These are phyloP conservation scores for Dolomedes plantarius DNA, from an alignment of 2,888 invertebrate species.

Conservation along the genomic window DNA sequence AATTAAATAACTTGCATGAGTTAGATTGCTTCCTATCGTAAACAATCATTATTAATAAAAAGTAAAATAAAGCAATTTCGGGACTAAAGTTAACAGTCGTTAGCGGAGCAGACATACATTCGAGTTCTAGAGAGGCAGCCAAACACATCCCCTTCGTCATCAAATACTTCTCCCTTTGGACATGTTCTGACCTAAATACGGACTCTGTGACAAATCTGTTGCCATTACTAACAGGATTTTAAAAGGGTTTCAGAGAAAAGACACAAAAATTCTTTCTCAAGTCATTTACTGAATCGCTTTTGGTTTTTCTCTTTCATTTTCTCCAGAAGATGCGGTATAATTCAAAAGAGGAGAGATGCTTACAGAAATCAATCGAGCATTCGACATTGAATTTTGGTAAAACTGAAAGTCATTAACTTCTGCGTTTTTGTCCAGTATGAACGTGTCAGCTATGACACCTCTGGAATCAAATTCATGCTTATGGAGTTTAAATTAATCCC, in stretches of 20 bases:
- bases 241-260: slow-evolving; percentile 16
- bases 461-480: no score
- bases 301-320: slow-evolving; percentile 20
- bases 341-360: neutral
- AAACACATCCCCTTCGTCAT: slow-evolving; percentile 1
- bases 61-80: neutral
- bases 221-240: slow-evolving; percentile 30
- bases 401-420: no score
- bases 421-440: no score
- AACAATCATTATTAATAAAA: no score
- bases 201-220: slow-evolving; percentile 20
- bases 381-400: no score
- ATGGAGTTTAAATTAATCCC: no score
- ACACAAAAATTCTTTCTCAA: slow-evolving; percentile 12
- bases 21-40: no score
- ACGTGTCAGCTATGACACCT: no score
- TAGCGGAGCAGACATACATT: neutral
- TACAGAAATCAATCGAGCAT: no score
- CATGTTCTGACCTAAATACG: slow-evolving; percentile 24
- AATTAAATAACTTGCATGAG: no score
- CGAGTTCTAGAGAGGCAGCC: neutral
- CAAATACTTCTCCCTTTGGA: neutral
- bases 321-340: neutral
- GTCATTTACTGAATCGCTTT: slow-evolving; percentile 17
- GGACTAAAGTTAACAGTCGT: neutral